phyloP scores from a whole-genome alignment of 2,888 invertebrate genomes.

The Acrocera orbiculus region DNA sequence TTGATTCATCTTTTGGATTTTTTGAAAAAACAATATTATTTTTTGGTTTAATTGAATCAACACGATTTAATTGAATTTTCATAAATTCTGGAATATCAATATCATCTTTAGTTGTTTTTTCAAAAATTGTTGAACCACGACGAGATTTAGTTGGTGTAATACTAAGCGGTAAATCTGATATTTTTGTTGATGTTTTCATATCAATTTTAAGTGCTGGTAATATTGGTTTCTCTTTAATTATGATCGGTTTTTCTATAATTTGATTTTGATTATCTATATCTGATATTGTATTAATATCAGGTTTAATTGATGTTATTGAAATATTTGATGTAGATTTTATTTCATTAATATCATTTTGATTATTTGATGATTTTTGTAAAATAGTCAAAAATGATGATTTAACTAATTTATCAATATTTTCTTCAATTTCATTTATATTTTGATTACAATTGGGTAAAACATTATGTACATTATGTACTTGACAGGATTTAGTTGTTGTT shows the following conservation, averaged over 20 bases:
- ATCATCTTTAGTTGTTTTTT: constrained; percentile 2
- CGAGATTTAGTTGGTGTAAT: constrained; percentile 17
- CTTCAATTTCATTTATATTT: constrained; percentile 25
- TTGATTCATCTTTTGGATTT: constrained; percentile 25
- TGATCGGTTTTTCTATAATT: too few species aligned
- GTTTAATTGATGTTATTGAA: not conserved
- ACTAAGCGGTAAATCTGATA: too few species aligned
- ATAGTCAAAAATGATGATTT: constrained; percentile 27
- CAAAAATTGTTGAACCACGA: constrained; percentile 6
- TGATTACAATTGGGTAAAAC: constrained; percentile 10
- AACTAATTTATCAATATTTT: constrained; percentile 25
- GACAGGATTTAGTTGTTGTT: constrained; percentile 11
- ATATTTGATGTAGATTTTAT: not conserved
- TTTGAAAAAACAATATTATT: constrained; percentile 49
- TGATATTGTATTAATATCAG: too few species aligned
- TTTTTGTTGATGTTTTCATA: too few species aligned
- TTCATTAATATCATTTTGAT: not conserved
- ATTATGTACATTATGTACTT: not conserved
- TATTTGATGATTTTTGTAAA: constrained; percentile 21
- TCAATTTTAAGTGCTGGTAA: too few species aligned
- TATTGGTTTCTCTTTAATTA: too few species aligned
- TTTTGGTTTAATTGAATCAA: constrained; percentile 41
- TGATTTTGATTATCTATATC: too few species aligned
- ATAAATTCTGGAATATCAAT: constrained; percentile 45
- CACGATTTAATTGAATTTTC: constrained; percentile 51